Percentiles rank a stretch among this genome's conserved stretches.
Conservation (phyloP, 2,113 vertebrate genomes). For the Chamaetylas fuelleborni region DNA sequence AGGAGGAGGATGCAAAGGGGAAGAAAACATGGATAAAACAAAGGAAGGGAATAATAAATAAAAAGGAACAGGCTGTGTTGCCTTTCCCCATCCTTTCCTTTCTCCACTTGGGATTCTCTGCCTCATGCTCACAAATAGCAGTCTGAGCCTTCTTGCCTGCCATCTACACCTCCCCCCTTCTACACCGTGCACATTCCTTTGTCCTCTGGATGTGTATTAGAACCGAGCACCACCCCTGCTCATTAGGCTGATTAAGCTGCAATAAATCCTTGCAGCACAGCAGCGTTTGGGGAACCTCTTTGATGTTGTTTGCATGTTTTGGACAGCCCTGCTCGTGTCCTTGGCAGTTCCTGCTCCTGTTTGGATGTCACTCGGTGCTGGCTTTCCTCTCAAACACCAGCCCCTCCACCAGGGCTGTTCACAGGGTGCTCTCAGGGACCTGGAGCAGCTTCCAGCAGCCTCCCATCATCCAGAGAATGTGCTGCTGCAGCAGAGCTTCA, state of each 20-base stretch:
- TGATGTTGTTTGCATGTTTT: background rate
- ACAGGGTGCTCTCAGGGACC: background rate
- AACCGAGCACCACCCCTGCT: background rate
- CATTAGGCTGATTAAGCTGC: background rate
- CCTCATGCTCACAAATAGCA: background rate
- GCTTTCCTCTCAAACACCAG: background rate
- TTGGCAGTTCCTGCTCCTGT: background rate
- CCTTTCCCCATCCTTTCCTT: background rate
- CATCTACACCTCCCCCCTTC: background rate
- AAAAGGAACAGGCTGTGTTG: background rate
- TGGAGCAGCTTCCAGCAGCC: background rate
- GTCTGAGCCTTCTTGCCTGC: background rate
- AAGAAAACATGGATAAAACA: background rate
- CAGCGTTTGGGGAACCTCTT: background rate
- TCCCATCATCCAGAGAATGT: background rate
- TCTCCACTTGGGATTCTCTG: background rate
- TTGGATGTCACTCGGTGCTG: background rate
- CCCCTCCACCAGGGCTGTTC: background rate
- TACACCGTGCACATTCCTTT: background rate
- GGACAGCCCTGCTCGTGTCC: background rate
- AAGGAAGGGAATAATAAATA: background rate
- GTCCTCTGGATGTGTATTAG: background rate
- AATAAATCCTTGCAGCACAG: background rate
- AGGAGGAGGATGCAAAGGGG: background rate
- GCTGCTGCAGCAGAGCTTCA: background rate